Percentiles rank a stretch among this genome's conserved stretches.
Evolutionary conservation across 2,113 vertebrate genomes (phyloP).

Genomic region (Oceanites oceanicus): DNA sequence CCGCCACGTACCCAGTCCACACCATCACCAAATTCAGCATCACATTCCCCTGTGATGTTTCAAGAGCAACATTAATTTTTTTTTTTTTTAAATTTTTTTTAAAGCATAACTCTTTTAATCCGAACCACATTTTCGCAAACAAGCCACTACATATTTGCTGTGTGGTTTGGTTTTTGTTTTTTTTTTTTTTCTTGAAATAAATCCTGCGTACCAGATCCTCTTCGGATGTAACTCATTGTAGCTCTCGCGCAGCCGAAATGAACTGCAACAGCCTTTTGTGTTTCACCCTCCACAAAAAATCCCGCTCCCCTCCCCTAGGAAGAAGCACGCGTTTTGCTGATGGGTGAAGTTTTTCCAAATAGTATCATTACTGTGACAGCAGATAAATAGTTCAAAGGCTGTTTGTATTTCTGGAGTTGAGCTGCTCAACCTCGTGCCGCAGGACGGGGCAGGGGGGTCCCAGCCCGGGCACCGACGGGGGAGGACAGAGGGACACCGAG

Average conservation of each 20-base stretch:
- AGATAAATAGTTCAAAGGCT: fast-evolving
- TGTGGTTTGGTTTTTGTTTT: too few relatives aligned
- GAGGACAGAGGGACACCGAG: neutral
- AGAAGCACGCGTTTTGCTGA: fast-evolving
- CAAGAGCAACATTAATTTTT: neutral
- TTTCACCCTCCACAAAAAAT: neutral
- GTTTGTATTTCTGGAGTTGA: fast-evolving
- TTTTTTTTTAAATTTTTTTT: neutral
- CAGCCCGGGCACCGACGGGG: neutral
- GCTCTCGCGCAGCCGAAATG: fast-evolving
- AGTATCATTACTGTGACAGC: neutral
- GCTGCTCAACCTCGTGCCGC: neutral
- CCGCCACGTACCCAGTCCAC: fast-evolving
- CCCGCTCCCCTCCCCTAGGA: too few relatives aligned
- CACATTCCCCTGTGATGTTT: neutral
- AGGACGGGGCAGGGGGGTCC: neutral
- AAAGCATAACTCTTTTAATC: neutral
- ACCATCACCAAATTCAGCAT: fast-evolving
- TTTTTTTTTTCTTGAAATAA: neutral
- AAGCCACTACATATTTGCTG: neutral
- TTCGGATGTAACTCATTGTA: neutral
- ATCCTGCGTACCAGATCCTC: neutral
- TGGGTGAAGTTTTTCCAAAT: neutral
- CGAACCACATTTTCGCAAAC: neutral
- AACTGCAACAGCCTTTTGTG: neutral